Conservation (phyloP, 2,113 vertebrate species). For the Pangasianodon gigas region DNA sequence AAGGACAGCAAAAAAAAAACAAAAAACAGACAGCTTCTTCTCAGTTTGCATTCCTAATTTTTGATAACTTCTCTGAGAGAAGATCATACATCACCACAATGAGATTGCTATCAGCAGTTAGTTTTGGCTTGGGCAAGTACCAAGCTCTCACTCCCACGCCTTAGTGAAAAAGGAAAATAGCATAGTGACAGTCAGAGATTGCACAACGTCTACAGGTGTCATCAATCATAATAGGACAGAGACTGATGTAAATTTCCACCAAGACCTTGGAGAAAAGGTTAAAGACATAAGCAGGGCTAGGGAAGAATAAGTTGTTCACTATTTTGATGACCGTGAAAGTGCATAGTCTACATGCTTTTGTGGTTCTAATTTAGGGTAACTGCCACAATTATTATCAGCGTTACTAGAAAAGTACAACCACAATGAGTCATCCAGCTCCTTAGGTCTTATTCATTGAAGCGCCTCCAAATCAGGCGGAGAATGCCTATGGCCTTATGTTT, state of each 20-base stretch:
- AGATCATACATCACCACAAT: constrained; percentile 67
- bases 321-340: constrained; percentile 8
- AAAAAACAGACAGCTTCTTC: neutral
- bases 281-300: constrained; percentile 57
- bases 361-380: constrained; percentile 19
- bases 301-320: constrained; percentile 7
- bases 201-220: constrained; percentile 74
- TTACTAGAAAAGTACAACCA: constrained; percentile 16
- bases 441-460: constrained; percentile 33
- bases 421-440: neutral
- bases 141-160: constrained; percentile 67
- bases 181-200: constrained; percentile 63
- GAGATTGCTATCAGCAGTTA: constrained; percentile 71
- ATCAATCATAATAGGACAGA: constrained; percentile 69
- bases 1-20: neutral
- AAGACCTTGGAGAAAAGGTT: constrained; percentile 63
- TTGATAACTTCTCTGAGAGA: constrained; percentile 56
- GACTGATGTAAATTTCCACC: constrained; percentile 69
- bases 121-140: constrained; percentile 68
- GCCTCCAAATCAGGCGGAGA: constrained; percentile 26
- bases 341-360: constrained; percentile 20
- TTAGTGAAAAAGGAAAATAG: constrained; percentile 72
- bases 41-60: constrained; percentile 54
- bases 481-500: neutral
- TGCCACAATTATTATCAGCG: constrained; percentile 16